Percentiles rank a stretch among this genome's conserved stretches.
Conservation (phyloP, 1,140 invertebrate species). For the Calycopis cecrops region DNA sequence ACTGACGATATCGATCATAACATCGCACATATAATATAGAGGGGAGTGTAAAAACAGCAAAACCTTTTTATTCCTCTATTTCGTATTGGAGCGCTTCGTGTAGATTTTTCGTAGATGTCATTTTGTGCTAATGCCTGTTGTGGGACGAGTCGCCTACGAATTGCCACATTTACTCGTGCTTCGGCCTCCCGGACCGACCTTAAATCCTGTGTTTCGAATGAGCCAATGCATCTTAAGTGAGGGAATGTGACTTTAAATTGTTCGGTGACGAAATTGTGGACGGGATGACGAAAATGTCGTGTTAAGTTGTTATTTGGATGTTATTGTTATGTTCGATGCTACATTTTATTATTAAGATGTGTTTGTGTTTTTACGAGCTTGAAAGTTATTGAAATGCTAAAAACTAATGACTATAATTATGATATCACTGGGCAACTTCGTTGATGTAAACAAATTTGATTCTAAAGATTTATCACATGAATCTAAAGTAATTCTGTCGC, state of each 20-base stretch:
- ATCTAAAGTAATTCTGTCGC: too few species aligned
- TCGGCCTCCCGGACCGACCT: conserved; percentile 47
- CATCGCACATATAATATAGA: conserved; percentile 4
- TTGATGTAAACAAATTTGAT: too few species aligned
- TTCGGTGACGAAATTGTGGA: conserved; percentile 41
- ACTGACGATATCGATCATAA: conserved; percentile 2
- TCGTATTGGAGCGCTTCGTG: conserved; percentile 48
- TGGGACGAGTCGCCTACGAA: conserved; percentile 62
- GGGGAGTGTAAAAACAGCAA: conserved; percentile 20
- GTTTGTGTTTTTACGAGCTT: too few species aligned
- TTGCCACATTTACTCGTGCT: conserved; percentile 57
- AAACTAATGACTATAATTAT: too few species aligned
- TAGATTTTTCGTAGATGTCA: conserved; percentile 68
- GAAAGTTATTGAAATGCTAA: too few species aligned
- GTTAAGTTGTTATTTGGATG: conserved; percentile 8
- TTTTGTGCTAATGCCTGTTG: conserved; percentile 69
- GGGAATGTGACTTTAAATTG: conserved; percentile 56
- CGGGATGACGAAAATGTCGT: conserved; percentile 19
- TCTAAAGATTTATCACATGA: too few species aligned
- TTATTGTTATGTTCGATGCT: conserved; percentile 1
- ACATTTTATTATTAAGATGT: too few species aligned
- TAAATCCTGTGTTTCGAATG: conserved; percentile 65
- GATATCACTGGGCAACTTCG: too few species aligned
- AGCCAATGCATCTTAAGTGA: conserved; percentile 69
- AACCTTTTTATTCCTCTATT: conserved; percentile 55